Conservation (phyloP, 2,888 invertebrate genomes). For the Polymixis lichenea region DNA sequence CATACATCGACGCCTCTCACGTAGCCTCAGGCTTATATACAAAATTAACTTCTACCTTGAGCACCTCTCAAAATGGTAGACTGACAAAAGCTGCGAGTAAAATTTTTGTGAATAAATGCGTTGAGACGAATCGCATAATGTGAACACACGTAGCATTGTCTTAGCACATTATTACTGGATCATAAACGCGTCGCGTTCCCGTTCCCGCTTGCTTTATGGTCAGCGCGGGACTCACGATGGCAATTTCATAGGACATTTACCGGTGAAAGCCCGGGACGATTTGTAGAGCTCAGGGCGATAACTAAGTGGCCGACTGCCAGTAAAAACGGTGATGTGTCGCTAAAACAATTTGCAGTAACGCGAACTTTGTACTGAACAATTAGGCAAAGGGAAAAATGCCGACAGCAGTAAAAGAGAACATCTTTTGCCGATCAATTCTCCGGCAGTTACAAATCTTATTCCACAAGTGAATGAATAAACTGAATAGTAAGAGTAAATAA, state of each 20-base stretch:
- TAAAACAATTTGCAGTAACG: conserved; percentile 69
- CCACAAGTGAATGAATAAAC: conserved; percentile 38
- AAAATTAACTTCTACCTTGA: conserved; percentile 72
- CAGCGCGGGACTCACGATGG: conserved; percentile 86
- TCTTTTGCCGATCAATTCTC: conserved; percentile 3
- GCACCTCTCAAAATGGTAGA: conserved; percentile 65
- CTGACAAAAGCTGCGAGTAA: conserved; percentile 40
- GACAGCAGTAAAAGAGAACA: conserved; percentile 12
- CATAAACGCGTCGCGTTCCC: conserved; percentile 84
- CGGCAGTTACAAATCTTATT: conserved; percentile 2
- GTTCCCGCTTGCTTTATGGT: conserved; percentile 83
- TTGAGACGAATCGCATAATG: conserved; percentile 47
- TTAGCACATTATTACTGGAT: conserved; percentile 82
- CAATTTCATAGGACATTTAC: conserved; percentile 88
- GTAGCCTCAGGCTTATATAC: conserved; percentile 70
- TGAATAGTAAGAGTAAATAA: conserved; percentile 36
- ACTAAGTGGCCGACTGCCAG: conserved; percentile 74
- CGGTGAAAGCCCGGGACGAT: conserved; percentile 81
- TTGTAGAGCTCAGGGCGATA: conserved; percentile 82
- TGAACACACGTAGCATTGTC: conserved; percentile 73
- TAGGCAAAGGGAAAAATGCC: conserved; percentile 32
- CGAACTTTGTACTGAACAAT: conserved; percentile 44
- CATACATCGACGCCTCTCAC: conserved; percentile 70
- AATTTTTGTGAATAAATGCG: conserved; percentile 51
- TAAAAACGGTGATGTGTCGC: conserved; percentile 78